phyloP scores from a whole-genome alignment of 2,797 vertebrate species.

The Malacoraja senta region DNA sequence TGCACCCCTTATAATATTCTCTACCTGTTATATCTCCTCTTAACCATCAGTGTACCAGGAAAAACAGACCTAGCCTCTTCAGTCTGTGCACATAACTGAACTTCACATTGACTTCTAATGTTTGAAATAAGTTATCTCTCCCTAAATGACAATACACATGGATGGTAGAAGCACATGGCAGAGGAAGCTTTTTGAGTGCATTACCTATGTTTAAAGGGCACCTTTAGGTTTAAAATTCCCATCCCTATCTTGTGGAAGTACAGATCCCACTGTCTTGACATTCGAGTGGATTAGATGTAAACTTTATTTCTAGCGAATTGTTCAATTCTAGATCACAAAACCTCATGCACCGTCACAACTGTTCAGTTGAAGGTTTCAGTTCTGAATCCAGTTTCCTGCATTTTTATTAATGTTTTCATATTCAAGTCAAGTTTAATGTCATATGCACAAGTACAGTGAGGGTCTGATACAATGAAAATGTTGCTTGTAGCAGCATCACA shows the following conservation, averaged over 20 bases:
- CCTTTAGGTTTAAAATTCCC: not conserved
- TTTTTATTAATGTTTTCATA: not conserved
- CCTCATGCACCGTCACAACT: not conserved
- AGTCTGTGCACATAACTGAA: too few species aligned
- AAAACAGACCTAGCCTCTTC: too few species aligned
- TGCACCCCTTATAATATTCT: too few species aligned
- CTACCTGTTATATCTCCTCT: too few species aligned
- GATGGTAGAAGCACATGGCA: not conserved
- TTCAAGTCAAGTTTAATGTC: not conserved
- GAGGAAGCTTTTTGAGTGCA: not conserved
- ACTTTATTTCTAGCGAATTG: not conserved
- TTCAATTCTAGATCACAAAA: not conserved
- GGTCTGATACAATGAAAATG: too few species aligned
- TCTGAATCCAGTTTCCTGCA: not conserved
- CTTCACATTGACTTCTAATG: not conserved
- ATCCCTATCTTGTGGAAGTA: not conserved
- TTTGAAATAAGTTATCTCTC: not conserved
- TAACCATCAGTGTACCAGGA: too few species aligned
- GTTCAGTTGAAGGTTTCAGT: not conserved
- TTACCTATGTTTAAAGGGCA: not conserved
- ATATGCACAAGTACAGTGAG: too few species aligned
- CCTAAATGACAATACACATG: not conserved
- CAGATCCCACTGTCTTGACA: not conserved
- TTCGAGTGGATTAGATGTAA: not conserved
- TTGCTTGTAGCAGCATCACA: too few species aligned